A percentile compares a stretch with the other conserved stretches of the same genome.
Conservation (phyloP, 2,113 vertebrate species). For the Ptilonorhynchus violaceus region DNA sequence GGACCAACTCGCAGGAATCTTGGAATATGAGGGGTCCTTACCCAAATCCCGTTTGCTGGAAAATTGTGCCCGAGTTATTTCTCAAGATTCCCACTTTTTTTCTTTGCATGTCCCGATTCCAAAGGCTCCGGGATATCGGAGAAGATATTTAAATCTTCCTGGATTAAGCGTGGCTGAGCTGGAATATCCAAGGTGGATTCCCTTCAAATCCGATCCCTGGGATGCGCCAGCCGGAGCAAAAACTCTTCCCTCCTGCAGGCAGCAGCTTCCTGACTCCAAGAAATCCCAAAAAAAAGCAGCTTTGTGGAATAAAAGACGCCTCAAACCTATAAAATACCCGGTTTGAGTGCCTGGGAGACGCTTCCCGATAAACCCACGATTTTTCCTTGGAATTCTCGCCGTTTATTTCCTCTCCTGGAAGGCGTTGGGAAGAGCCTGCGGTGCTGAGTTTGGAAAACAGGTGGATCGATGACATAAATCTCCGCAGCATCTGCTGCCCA, state of each 20-base stretch:
- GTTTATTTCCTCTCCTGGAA: neutral
- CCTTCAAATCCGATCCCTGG: neutral
- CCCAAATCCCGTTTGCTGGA: neutral
- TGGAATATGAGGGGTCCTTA: neutral
- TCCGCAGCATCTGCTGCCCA: neutral
- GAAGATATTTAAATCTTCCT: neutral
- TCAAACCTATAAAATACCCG: neutral
- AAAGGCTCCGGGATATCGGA: accelerated
- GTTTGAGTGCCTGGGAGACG: neutral
- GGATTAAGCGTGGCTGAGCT: neutral
- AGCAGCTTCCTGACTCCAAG: neutral
- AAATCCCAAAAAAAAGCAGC: neutral
- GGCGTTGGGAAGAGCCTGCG: neutral
- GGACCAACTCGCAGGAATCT: accelerated
- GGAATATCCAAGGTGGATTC: neutral
- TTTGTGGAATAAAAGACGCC: neutral
- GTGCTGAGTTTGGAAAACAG: accelerated
- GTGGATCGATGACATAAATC: neutral
- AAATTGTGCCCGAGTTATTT: neutral
- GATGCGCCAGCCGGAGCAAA: accelerated
- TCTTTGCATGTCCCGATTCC: accelerated
- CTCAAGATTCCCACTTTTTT: neutral
- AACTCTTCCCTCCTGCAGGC: neutral
- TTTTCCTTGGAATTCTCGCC: neutral
- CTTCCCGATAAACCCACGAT: neutral